Base-by-base conservation (phyloP, 1,140 invertebrate genomes). In the Druon quercuslanigerum region DNA sequence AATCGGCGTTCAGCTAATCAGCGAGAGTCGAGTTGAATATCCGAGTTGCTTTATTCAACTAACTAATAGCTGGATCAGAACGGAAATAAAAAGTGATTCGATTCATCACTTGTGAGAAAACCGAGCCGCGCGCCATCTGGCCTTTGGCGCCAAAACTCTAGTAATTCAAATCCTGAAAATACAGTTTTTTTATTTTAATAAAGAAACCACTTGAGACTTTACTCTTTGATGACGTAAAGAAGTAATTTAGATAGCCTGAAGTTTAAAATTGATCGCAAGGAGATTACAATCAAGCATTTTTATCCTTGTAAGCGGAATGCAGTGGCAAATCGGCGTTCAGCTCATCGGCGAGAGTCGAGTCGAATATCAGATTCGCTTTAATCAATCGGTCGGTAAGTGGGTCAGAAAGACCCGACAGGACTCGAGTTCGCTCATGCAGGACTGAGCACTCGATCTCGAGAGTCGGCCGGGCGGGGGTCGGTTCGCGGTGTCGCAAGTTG, bases 301-400 rank as follows among this genome's bases (percentile, higher is more conserved):
- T 66, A 33, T 66, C 60, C 60, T 66, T 66, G 60, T 33, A 14
- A 11, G 60, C 40, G 60, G 60, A 66, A 66, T 66, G 60, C 60
- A 66, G 60, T 46, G 57, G 20, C 57, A 66, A 66, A 66, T 25
- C 19, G 25, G 25, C 14, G 60, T n/a, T 46, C 25, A 66, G 60
- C 60, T 66, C 60, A 66, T 66, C 60, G 60, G 25, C 60, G 16
- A 40, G 60, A 40, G 25, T 66, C 60, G 60, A 40, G 60, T 40
- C 60, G 60, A 66, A 66, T 66, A 66, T 66, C 60, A 66, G 60
- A 66, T 66, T 66, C 25, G 60, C 60, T 66, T 66, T 66, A 66
- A 66, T 66, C 60, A 66, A 66, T 66, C 60, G 60, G 33, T 33
- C 33, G 60, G 60, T 66, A 66, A 66, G 60, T 66, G 60, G 60